Base-by-base conservation (phyloP, 2,113 vertebrate genomes). In the Actinemys pallida region DNA sequence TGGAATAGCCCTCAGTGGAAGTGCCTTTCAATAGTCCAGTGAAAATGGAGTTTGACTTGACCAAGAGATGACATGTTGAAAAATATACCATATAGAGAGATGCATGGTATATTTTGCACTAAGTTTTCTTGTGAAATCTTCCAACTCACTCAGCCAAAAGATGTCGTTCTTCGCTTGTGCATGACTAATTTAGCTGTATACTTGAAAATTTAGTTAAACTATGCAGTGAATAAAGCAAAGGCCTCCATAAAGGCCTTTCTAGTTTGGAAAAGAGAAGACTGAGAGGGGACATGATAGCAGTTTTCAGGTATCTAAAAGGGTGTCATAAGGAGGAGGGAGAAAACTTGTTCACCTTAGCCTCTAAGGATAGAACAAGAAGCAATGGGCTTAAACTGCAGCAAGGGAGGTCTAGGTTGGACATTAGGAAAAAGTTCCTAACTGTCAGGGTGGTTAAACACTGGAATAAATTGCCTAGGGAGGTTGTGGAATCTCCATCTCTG, bases 21-120 rank as follows among this genome's bases (percentile, higher is more conserved):
- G 42, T 54, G 31, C 0, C 0, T 22, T 84, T 62, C 49, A 86
- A 13, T 1, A 0, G 16, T 75, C 56, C 54, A 59, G 29, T 83
- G 83, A 88, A 91, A 93, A n/a, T 1, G 2, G 35, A 88, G 45
- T 80, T 81, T 50, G 19, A 27, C 92, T 75, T 95, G 39, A 81
- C 35, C 42, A 69, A 62, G 56, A 79, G 87, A 79, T 84, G 87
- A 87, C 86, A 87, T 75, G 5, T 3, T 57, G 62, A 50, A 90
- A 88, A 94, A 62, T 17, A 84, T 50, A 20, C 22, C 65, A 24
- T 69, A 57, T 81, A 84, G 53, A 54, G 20, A 54, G 53, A 54
- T 78, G 75, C 53, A 50, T 45, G 10, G 69, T 42, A 72, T 39
- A 86, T 95, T 92, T 95, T 42, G 72, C 14, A 47, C 16, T 65